Conservation (phyloP, 2,888 invertebrate species). For the Dryadula phaetusa region DNA sequence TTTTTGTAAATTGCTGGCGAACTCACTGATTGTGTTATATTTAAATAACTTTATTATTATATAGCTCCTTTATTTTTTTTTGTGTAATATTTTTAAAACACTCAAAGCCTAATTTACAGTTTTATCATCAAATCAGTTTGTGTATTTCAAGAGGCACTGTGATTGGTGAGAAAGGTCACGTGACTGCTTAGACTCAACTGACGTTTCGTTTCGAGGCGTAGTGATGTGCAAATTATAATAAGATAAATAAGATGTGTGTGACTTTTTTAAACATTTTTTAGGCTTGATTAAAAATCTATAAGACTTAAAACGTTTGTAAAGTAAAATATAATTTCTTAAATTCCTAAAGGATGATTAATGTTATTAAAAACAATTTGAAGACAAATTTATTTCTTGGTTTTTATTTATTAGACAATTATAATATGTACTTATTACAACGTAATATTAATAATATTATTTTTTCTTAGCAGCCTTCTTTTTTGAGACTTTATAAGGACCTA, state of each 20-base stretch:
- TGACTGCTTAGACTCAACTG: constrained; percentile 52
- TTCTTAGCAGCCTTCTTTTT: constrained; percentile 54
- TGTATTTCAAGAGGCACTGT: constrained; percentile 29
- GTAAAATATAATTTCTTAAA: no score
- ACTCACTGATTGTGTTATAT: constrained; percentile 37
- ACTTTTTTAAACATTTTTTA: no score
- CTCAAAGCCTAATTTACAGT: constrained; percentile 63
- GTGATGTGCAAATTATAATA: no score
- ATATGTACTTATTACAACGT: background rate
- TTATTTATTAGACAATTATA: background rate
- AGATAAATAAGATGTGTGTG: no score
- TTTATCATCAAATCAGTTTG: constrained; percentile 45
- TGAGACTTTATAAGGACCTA: constrained; percentile 64
- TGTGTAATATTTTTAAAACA: constrained; percentile 65
- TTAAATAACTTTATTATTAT: constrained; percentile 42
- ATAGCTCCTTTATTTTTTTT: constrained; percentile 67
- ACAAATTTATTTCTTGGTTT: background rate
- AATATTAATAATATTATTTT: constrained; percentile 30
- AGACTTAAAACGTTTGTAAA: no score
- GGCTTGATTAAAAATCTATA: no score
- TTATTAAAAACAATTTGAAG: background rate
- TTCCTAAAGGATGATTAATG: no score
- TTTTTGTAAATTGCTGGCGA: constrained; percentile 39
- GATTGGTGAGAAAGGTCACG: constrained; percentile 58
- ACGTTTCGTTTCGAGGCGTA: constrained; percentile 60